Percentiles rank a stretch among this genome's conserved stretches.
phyloP scores from a whole-genome alignment of 2,888 invertebrate species.

The Zele albiditarsus region DNA sequence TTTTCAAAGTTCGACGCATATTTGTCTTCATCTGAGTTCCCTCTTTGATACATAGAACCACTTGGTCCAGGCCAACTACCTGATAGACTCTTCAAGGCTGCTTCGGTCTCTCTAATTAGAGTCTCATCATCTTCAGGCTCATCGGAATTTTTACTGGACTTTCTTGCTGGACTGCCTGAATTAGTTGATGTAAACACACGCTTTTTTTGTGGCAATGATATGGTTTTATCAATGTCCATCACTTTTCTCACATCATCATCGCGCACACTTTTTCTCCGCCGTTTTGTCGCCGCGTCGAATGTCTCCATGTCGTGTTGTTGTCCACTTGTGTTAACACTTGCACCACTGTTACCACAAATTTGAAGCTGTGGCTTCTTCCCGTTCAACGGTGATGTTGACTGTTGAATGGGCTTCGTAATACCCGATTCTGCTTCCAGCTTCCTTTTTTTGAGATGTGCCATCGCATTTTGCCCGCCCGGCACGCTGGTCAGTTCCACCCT shows the following conservation, averaged over 20 bases:
- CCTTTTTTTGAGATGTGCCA: conserved; percentile 82
- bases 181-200: conserved; percentile 73
- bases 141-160: conserved; percentile 68
- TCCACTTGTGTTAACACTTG: conserved; percentile 61
- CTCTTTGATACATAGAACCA: conserved; percentile 77
- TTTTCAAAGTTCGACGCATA: conserved; percentile 87
- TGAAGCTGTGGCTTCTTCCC: conserved; percentile 57
- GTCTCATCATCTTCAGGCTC: conserved; percentile 84
- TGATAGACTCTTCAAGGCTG: conserved; percentile 89
- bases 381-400: conserved; percentile 45
- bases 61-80: conserved; percentile 87
- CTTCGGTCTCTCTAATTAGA: conserved; percentile 90
- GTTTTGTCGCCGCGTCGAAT: conserved; percentile 73
- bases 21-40: conserved; percentile 79
- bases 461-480: conserved; percentile 76
- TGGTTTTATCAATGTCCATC: conserved; percentile 67
- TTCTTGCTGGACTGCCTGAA: conserved; percentile 73
- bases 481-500: conserved; percentile 74
- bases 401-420: conserved; percentile 64
- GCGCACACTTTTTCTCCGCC: conserved; percentile 73
- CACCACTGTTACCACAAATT: conserved; percentile 57
- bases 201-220: conserved; percentile 78
- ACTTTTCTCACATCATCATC: conserved; percentile 66
- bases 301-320: conserved; percentile 73
- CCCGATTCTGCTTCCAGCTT: conserved; percentile 78